Evolutionary conservation across 92 coral and sea anemone genomes (phyloP).

Genomic region (Umimayanthus chanpuru): DNA sequence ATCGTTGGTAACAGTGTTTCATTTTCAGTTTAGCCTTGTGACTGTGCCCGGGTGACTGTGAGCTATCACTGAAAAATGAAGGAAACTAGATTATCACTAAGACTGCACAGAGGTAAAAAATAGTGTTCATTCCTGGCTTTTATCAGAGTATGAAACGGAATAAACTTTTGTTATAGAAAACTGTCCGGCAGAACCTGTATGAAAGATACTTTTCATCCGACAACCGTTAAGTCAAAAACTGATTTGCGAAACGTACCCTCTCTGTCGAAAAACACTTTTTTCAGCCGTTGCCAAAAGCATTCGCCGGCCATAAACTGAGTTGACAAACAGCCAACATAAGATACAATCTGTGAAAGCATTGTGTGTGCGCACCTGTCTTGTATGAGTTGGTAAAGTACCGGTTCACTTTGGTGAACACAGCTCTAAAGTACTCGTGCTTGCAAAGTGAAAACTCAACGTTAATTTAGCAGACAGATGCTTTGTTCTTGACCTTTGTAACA

Average conservation of each 20-base stretch:
- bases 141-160: too few relatives aligned
- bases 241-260: not conserved
- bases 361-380: slow-evolving; percentile 33
- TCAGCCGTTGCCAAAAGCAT: not conserved
- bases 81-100: too few relatives aligned
- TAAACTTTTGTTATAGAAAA: too few relatives aligned
- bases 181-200: too few relatives aligned
- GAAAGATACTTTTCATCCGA: too few relatives aligned
- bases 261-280: not conserved
- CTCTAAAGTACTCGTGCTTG: not conserved
- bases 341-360: not conserved
- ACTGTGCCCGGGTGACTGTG: not conserved
- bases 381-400: not conserved
- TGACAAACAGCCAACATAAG: not conserved
- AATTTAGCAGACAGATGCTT: slow-evolving; percentile 18
- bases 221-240: not conserved
- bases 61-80: not conserved
- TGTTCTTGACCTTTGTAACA: not conserved
- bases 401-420: not conserved
- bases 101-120: not conserved
- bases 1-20: not conserved
- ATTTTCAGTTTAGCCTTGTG: not conserved
- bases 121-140: not conserved
- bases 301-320: not conserved
- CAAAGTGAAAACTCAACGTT: not conserved